phyloP scores from a whole-genome alignment of 2,797 vertebrate genomes.

The Sebastes nivosus region DNA sequence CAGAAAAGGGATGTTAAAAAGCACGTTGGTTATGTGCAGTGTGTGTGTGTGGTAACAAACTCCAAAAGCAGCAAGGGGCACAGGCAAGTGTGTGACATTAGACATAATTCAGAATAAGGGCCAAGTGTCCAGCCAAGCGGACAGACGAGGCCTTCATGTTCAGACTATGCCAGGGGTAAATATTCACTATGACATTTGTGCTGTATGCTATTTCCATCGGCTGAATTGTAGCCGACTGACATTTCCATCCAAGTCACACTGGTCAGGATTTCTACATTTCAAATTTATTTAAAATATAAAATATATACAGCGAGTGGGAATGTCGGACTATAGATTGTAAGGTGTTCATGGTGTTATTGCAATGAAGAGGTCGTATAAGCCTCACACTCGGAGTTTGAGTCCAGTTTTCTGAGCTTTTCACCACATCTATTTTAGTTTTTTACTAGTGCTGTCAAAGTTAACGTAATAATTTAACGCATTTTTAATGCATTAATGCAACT shows the following conservation, averaged over 20 bases:
- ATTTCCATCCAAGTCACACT: constrained; percentile 70
- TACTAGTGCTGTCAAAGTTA: too few species aligned
- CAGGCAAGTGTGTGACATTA: constrained; percentile 72
- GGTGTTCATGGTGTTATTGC: not conserved
- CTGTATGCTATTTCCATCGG: constrained; percentile 61
- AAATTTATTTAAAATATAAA: constrained; percentile 64
- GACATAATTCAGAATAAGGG: constrained; percentile 74
- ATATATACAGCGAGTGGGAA: not conserved
- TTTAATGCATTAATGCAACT: too few species aligned
- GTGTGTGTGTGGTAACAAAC: constrained; percentile 35
- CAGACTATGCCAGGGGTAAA: constrained; percentile 68
- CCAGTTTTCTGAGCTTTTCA: not conserved
- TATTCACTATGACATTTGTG: constrained; percentile 80
- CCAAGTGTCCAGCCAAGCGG: constrained; percentile 72
- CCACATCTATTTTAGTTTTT: not conserved
- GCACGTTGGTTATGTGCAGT: constrained; percentile 1
- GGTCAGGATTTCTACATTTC: constrained; percentile 55
- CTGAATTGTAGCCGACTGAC: constrained; percentile 68
- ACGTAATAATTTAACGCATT: too few species aligned
- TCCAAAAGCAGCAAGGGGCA: constrained; percentile 53
- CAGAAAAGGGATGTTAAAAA: constrained; percentile 31
- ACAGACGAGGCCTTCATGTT: constrained; percentile 71
- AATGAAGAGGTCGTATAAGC: not conserved
- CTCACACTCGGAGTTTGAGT: not conserved
- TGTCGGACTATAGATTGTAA: not conserved